A percentile compares a stretch with the other conserved stretches of the same genome.
These are phyloP conservation scores for Xestia c-nigrum DNA, from an alignment of 2,888 invertebrate genomes.

Conservation along the genomic window DNA sequence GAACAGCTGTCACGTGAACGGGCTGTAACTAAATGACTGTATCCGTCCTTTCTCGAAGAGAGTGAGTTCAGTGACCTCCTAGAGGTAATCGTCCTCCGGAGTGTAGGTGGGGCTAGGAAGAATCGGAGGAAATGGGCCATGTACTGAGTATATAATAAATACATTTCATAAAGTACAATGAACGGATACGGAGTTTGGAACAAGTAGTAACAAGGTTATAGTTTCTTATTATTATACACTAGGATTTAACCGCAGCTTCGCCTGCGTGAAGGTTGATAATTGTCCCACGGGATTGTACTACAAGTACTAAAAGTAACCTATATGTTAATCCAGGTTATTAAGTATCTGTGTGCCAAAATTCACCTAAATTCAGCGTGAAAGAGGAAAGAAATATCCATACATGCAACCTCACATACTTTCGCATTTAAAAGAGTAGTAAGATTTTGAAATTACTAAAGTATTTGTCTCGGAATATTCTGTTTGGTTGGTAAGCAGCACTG, in stretches of 20 bases:
- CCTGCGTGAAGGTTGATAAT: too few relatives aligned
- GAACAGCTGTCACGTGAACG: conserved; percentile 21
- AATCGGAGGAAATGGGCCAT: conserved; percentile 64
- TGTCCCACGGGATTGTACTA: too few relatives aligned
- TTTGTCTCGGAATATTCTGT: not conserved
- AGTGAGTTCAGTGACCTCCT: conserved; percentile 64
- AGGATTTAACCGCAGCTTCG: too few relatives aligned
- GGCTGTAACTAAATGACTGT: conserved; percentile 53
- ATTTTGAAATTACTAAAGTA: not conserved
- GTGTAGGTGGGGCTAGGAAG: conserved; percentile 63
- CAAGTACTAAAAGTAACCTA: too few relatives aligned
- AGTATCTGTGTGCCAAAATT: too few relatives aligned
- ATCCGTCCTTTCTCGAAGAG: conserved; percentile 66
- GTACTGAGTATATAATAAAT: conserved; percentile 41
- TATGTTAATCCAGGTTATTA: too few relatives aligned
- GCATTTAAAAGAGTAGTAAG: too few relatives aligned
- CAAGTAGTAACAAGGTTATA: conserved; percentile 8
- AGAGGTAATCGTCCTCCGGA: conserved; percentile 67
- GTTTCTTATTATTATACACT: not conserved
- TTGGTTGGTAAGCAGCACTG: too few relatives aligned
- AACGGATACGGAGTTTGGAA: conserved; percentile 29
- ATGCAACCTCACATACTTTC: too few relatives aligned
- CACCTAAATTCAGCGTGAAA: too few relatives aligned
- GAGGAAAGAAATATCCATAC: too few relatives aligned
- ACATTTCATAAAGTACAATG: conserved; percentile 50